Percentiles rank a stretch among this genome's conserved stretches.
These are phyloP conservation scores for Beris morrisii DNA, from an alignment of 2,888 invertebrate genomes.

Conservation along the genomic window DNA sequence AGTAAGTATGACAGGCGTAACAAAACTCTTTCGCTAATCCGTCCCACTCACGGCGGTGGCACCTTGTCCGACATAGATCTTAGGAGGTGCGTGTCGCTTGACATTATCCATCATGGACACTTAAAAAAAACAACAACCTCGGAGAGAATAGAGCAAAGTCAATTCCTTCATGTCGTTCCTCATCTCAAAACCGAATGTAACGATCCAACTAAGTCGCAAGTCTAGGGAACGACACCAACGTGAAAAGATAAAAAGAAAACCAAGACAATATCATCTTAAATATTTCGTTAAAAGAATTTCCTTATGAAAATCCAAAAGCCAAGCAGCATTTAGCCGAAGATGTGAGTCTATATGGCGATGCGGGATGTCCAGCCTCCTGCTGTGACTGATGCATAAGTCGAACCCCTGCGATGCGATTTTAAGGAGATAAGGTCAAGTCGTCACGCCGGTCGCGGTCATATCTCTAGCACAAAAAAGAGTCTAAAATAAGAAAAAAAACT, in stretches of 20 bases:
- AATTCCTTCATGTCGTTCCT: too few relatives aligned
- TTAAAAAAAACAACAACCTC: not conserved
- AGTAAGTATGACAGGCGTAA: conserved; percentile 32
- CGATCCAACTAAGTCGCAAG: not conserved
- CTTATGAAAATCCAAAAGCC: conserved; percentile 27
- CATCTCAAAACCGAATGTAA: too few relatives aligned
- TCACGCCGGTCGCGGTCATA: conserved; percentile 43
- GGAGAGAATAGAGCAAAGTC: too few relatives aligned
- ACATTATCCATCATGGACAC: conserved; percentile 26
- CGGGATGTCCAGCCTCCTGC: conserved; percentile 40
- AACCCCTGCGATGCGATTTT: conserved; percentile 42
- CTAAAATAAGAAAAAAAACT: conserved; percentile 11
- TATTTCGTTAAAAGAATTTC: conserved; percentile 29
- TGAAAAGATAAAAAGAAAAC: conserved; percentile 10
- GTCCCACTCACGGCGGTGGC: conserved; percentile 7
- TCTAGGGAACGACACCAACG: not conserved
- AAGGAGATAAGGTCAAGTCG: conserved; percentile 43
- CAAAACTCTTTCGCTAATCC: conserved; percentile 36
- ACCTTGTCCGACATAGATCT: conserved; percentile 23
- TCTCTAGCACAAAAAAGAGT: conserved; percentile 29
- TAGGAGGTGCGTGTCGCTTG: conserved; percentile 18
- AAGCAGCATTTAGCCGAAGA: conserved; percentile 25
- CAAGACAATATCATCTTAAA: conserved; percentile 24
- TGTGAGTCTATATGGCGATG: conserved; percentile 28
- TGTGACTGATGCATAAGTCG: conserved; percentile 41